phyloP scores from a whole-genome alignment of 2,113 vertebrate species.

The Mesembrinibis cayennensis region DNA sequence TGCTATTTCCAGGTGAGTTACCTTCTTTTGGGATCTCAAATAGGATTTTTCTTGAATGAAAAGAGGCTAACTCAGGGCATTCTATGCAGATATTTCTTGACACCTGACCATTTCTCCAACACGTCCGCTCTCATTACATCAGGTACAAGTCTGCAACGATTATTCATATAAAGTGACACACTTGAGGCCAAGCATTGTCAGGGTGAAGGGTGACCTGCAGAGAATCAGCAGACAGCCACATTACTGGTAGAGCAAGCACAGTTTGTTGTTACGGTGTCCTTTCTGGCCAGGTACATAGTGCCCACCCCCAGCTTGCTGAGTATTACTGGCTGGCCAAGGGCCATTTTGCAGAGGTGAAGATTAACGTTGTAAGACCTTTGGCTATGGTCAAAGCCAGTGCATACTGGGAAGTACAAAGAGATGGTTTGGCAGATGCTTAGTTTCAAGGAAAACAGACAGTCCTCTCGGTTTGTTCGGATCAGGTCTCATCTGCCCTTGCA shows the following conservation, averaged over 20 bases:
- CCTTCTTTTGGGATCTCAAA: background rate
- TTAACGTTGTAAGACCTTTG: fast-evolving
- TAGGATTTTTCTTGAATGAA: background rate
- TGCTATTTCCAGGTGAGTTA: background rate
- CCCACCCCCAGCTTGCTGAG: background rate
- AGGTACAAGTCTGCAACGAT: background rate
- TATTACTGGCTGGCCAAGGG: background rate
- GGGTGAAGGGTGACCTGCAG: background rate
- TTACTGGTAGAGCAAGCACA: background rate
- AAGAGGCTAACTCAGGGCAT: background rate
- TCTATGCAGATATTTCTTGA: background rate
- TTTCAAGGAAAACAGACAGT: background rate
- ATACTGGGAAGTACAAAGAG: background rate
- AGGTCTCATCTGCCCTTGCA: background rate
- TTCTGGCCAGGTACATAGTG: background rate
- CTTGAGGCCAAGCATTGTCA: background rate
- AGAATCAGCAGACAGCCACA: background rate
- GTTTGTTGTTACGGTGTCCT: background rate
- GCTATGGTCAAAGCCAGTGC: background rate
- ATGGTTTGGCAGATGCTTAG: background rate
- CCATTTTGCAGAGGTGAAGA: background rate
- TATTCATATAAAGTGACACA: background rate
- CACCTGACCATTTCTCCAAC: background rate
- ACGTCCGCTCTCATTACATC: background rate
- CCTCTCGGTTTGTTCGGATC: background rate